A percentile compares a stretch with the other conserved stretches of the same genome.
These are phyloP conservation scores for Pseudocheirus occidentalis DNA, from an alignment of 2,797 vertebrate species.

Conservation along the genomic window DNA sequence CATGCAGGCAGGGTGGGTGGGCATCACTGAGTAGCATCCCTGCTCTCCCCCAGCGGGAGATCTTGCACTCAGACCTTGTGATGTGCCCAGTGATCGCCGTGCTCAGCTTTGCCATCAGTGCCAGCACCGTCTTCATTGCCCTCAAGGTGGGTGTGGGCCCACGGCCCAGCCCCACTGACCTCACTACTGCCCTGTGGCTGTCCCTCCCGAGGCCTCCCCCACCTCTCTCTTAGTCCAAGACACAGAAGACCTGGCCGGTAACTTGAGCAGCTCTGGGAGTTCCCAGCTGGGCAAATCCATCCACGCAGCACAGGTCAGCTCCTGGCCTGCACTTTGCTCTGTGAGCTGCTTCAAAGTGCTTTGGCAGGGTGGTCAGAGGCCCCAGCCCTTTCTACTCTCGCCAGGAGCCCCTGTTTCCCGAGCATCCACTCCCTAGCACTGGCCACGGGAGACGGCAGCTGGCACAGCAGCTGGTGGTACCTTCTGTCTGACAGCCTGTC, in stretches of 20 bases:
- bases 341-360: background rate
- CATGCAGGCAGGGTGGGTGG: background rate
- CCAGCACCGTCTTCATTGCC: conserved; percentile 95
- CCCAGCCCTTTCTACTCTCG: background rate
- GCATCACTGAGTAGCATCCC: background rate
- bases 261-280: accelerated
- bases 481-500: background rate
- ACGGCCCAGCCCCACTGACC: background rate
- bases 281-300: too few relatives aligned
- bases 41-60: conserved; percentile 87
- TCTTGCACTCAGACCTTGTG: conserved; percentile 93
- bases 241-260: background rate
- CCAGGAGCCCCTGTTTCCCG: background rate
- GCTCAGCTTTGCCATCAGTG: conserved; percentile 94
- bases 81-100: conserved; percentile 94
- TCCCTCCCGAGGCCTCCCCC: background rate
- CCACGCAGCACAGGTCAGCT: too few relatives aligned
- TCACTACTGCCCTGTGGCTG: background rate
- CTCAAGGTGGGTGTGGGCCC: conserved; percentile 87
- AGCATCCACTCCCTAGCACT: background rate
- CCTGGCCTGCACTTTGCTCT: background rate
- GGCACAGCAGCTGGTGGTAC: background rate
- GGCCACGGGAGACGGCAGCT: too few relatives aligned
- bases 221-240: background rate
- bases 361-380: background rate